Evolutionary conservation across 2,888 invertebrate genomes (phyloP), one percentile per base, ranked within the genome.

Genomic region (Onchidella celtica): DNA sequence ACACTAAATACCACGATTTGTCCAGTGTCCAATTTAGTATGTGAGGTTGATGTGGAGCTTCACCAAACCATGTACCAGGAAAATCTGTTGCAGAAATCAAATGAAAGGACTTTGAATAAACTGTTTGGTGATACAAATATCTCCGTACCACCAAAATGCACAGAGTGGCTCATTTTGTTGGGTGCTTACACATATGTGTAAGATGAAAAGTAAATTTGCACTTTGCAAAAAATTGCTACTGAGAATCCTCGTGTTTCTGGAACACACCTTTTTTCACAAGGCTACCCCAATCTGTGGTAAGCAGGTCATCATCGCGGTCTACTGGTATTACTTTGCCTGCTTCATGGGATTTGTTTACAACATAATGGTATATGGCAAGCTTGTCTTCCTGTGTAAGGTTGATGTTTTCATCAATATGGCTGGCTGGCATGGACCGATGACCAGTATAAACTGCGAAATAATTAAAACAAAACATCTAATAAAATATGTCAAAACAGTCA

Each of bases 281-380:
- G 40, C 81, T 85, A 38, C 86, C 83, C 83, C 87, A 87, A 57
- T 88, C 89, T 27, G 87, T 83, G 6, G 88, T 87, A 38, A 91
- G 86, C 14, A 92, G 82, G 68, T 91, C 91, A 86, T 91, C 91
- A 21, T 86, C 76, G 32, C 63, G 69, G 59, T 89, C 88, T 4
- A 90, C 84, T 61, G 86, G 85, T 21, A 85, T 86, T 21, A 88
- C 82, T 68, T 89, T 87, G 38, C 89, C 87, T 32, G 85, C 85
- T 27, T 88, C 87, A 76, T 90, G 91, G 1, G 88, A 88, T 61
- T 84, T 83, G 55, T 85, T 69, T 6, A 91, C 86, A 17, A 90
- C 88, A 83, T 91, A 89, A 40, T 91, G 88, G 65, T 92, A 89
- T 9, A 93, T 80, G 17, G 91, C 91, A 6, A 91, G 86, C 57